Conservation (phyloP, 2,113 vertebrate genomes). For the Datnioides undecimradiatus region DNA sequence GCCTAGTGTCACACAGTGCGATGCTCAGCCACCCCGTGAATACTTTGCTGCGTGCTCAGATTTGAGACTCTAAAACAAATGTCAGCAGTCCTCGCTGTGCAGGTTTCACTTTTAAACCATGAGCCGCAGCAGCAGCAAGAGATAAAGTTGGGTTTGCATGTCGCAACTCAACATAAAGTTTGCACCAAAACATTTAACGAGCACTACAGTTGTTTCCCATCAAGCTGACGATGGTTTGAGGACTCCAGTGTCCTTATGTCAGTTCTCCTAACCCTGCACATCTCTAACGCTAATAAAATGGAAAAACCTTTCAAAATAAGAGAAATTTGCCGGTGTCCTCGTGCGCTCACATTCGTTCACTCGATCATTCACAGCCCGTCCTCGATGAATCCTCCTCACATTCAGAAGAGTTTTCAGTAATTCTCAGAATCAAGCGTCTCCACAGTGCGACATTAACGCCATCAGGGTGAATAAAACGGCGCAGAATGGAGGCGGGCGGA, state of each 20-base stretch:
- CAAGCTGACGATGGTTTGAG: neutral
- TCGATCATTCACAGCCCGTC: neutral
- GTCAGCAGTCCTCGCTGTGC: no score
- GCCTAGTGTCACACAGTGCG: no score
- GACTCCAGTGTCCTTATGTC: neutral
- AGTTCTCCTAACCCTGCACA: neutral
- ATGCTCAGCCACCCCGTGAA: no score
- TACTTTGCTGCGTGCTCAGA: neutral
- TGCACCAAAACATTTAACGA: neutral
- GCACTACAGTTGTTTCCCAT: neutral
- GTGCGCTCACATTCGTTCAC: neutral
- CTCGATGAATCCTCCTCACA: constrained; percentile 6
- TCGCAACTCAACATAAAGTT: no score
- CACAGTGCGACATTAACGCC: neutral
- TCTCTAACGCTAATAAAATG: neutral
- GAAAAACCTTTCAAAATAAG: neutral
- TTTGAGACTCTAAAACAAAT: no score
- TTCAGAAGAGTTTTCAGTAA: neutral
- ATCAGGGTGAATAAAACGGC: constrained; percentile 30
- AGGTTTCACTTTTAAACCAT: no score
- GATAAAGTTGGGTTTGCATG: no score
- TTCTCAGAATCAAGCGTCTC: constrained; percentile 4
- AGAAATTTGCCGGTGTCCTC: neutral
- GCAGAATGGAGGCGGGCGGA: constrained; percentile 14
- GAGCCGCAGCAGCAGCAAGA: no score